phyloP scores from a whole-genome alignment of 2,113 vertebrate genomes.

The Hydrochoerus hydrochaeris region DNA sequence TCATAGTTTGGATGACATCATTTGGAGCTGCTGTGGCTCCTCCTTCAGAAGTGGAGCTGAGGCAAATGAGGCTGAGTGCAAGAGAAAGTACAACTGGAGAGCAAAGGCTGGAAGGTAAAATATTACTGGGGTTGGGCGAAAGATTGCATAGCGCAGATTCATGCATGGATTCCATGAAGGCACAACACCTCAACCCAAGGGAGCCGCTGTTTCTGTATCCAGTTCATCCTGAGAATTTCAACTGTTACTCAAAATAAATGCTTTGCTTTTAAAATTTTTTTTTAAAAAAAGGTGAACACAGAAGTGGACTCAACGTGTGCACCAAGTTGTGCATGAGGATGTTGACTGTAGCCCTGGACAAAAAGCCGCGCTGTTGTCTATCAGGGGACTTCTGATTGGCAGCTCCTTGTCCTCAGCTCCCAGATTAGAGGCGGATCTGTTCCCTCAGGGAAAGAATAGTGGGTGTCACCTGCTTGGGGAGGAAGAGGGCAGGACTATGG shows the following conservation, averaged over 20 bases:
- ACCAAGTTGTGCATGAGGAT: neutral
- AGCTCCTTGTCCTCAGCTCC: neutral
- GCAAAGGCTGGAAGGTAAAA: neutral
- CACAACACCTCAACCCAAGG: constrained; percentile 95
- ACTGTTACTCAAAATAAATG: constrained; percentile 91
- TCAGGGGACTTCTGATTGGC: neutral
- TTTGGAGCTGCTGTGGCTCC: neutral
- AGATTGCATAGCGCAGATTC: neutral
- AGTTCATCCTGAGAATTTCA: constrained; percentile 94
- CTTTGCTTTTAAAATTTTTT: constrained; percentile 73
- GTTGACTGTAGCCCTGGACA: neutral
- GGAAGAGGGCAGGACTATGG: neutral
- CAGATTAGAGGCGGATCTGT: neutral
- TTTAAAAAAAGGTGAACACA: neutral
- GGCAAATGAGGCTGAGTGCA: neutral
- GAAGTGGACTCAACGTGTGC: neutral
- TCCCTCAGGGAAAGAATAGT: neutral
- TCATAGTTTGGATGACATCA: too few species aligned
- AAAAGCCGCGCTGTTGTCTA: neutral
- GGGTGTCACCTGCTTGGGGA: neutral
- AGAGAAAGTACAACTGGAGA: neutral
- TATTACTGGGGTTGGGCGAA: too few species aligned
- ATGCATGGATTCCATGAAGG: constrained; percentile 99
- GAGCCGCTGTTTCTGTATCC: constrained; percentile 95
- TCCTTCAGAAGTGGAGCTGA: neutral